Evolutionary conservation across 2,888 invertebrate genomes (phyloP), one percentile per base, ranked within the genome.

Genomic region (Sepiola atlantica): DNA sequence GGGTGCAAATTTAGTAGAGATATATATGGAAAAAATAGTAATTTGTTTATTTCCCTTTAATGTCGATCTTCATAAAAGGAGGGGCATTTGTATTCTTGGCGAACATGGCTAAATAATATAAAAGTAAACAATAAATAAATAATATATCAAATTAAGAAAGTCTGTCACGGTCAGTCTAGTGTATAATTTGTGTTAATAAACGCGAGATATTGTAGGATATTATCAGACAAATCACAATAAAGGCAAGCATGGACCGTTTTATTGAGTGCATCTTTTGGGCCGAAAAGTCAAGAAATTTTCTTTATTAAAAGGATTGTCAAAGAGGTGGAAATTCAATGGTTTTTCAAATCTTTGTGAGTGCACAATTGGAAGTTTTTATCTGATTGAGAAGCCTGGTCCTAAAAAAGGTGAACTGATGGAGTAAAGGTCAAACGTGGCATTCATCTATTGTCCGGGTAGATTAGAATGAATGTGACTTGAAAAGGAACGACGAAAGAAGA

Each of bases 311-410:
- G 77, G 77, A 21, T 77, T 77, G 28, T 77, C n/a, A n/a, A 77
- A 77, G n/a, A n/a, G 32, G 12, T 77, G n/a, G 12, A n/a, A 77
- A 77, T 77, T 77, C 77, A 77, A 77, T 77, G 77, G 77, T 77
- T 77, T 77, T 77, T 32, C 77, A 77, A 77, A 77, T 77, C 77
- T 77, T 77, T 77, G 77, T 77, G 32, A 77, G 77, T 77, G 77
- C n/a, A 77, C 77, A 77, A 77, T 77, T 77, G 77, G n/a, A 18
- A n/a, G 12, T 77, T 57, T 57, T 77, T n/a, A 77, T 32, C 32
- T 77, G 77, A 77, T 77, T 77, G 77, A 14, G 77, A 77, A n/a
- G n/a, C 16, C 16, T 32, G n/a, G 77, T 77, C 77, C 77, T 8
- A 77, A 77, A 32, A n/a, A 77, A 77, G 77, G 77, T 77, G 77